phyloP scores from a whole-genome alignment of 2,113 vertebrate species.

The Atlantisia rogersi region DNA sequence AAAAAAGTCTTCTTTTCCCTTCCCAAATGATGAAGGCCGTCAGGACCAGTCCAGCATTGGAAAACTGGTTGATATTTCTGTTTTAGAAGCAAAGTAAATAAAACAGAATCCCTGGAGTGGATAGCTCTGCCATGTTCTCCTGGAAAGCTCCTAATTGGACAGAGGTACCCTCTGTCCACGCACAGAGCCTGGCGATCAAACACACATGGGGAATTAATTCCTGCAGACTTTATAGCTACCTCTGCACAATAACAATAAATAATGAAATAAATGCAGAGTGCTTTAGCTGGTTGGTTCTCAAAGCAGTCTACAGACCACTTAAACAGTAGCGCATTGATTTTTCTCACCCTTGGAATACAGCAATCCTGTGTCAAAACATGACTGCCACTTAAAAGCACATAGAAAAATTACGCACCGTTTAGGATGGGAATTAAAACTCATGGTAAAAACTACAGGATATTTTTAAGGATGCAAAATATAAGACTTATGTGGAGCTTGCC shows the following conservation, averaged over 20 bases:
- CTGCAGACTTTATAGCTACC: slow-evolving; percentile 44
- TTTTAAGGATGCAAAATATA: not conserved
- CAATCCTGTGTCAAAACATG: not conserved
- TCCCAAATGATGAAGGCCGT: fast-evolving
- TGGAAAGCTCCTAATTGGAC: slow-evolving; percentile 19
- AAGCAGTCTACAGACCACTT: slow-evolving; percentile 18
- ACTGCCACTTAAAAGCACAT: not conserved
- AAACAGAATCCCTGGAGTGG: not conserved
- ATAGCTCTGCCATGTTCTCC: not conserved
- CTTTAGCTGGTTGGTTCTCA: slow-evolving; percentile 47
- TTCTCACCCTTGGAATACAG: slow-evolving; percentile 38
- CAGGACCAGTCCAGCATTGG: not conserved
- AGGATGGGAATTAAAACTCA: not conserved
- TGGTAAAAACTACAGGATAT: not conserved
- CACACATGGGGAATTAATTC: slow-evolving; percentile 1
- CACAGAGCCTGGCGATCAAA: not conserved
- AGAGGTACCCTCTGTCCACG: not conserved
- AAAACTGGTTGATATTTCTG: slow-evolving; percentile 14
- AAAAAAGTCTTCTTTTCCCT: not conserved
- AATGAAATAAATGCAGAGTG: slow-evolving; percentile 33
- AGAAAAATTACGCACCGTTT: not conserved
- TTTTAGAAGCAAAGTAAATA: slow-evolving; percentile 29
- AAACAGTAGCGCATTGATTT: slow-evolving; percentile 58
- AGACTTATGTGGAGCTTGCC: fast-evolving
- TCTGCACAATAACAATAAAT: slow-evolving; percentile 56